Conservation (phyloP, 2,797 vertebrate species). For the Silurus lanzhouensis region DNA sequence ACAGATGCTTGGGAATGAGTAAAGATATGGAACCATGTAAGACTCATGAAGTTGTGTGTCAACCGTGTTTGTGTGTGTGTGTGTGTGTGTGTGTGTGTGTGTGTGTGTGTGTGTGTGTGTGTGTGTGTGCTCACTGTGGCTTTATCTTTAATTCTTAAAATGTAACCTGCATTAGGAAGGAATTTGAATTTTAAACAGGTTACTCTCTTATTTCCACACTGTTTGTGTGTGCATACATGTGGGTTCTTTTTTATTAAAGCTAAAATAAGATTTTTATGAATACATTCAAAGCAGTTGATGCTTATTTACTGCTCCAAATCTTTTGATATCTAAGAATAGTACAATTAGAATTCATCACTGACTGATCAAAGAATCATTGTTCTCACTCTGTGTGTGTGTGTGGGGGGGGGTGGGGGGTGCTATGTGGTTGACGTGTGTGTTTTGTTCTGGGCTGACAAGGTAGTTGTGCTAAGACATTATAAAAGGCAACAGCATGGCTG, state of each 20-base stretch:
- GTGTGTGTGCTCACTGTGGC: constrained; percentile 14
- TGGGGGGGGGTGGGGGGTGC: neutral
- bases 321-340: constrained; percentile 33
- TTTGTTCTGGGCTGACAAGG: constrained; percentile 4
- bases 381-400: constrained; percentile 23
- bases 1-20: neutral
- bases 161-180: constrained; percentile 28
- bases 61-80: constrained; percentile 8
- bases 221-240: neutral
- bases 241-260: constrained; percentile 13
- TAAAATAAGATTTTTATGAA: constrained; percentile 7
- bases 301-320: constrained; percentile 30
- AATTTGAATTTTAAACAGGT: constrained; percentile 2
- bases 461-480: constrained; percentile 35
- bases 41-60: constrained; percentile 2
- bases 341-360: constrained; percentile 48
- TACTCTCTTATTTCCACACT: neutral
- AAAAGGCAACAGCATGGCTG: constrained; percentile 55
- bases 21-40: neutral
- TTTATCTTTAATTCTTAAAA: neutral
- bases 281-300: constrained; percentile 28
- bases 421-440: constrained; percentile 24
- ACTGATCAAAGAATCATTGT: constrained; percentile 52
- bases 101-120: constrained; percentile 28
- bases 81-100: constrained; percentile 30